Percentiles rank a stretch among this genome's conserved stretches.
These are phyloP conservation scores for Aphyosemion australe DNA, from an alignment of 2,113 vertebrate species.

Conservation along the genomic window DNA sequence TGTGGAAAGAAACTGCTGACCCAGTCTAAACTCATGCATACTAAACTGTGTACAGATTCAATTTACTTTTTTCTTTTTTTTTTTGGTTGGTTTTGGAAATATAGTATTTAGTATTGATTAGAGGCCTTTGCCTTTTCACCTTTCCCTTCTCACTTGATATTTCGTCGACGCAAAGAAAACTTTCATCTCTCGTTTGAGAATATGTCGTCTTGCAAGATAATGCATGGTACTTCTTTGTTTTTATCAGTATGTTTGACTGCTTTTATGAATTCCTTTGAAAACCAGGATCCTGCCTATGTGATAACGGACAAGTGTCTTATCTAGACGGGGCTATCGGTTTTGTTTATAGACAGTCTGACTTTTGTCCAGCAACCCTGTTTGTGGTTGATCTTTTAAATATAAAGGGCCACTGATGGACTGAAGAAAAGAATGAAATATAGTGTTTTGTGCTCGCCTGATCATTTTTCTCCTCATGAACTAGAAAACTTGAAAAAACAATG, in stretches of 20 bases:
- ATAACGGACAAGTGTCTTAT: conserved; percentile 65
- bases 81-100: conserved; percentile 81
- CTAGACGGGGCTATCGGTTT: conserved; percentile 66
- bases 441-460: conserved; percentile 80
- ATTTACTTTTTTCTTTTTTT: conserved; percentile 44
- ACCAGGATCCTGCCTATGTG: conserved; percentile 77
- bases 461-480: conserved; percentile 83
- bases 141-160: conserved; percentile 80
- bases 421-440: conserved; percentile 69
- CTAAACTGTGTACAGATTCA: conserved; percentile 82
- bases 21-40: conserved; percentile 78
- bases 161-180: conserved; percentile 81
- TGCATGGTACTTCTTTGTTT: conserved; percentile 87
- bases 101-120: conserved; percentile 84
- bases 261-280: conserved; percentile 76
- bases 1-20: conserved; percentile 79
- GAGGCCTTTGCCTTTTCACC: conserved; percentile 79
- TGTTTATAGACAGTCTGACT: conserved; percentile 71
- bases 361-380: conserved; percentile 68
- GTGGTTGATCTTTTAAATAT: conserved; percentile 62
- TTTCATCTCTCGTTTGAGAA: conserved; percentile 86
- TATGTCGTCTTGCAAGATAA: conserved; percentile 86
- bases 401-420: conserved; percentile 57
- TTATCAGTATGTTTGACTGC: conserved; percentile 85
- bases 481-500: conserved; percentile 88